A percentile compares a stretch with the other conserved stretches of the same genome.
Conservation (phyloP, 1,140 invertebrate species). For the Aphaenogaster rudis region DNA sequence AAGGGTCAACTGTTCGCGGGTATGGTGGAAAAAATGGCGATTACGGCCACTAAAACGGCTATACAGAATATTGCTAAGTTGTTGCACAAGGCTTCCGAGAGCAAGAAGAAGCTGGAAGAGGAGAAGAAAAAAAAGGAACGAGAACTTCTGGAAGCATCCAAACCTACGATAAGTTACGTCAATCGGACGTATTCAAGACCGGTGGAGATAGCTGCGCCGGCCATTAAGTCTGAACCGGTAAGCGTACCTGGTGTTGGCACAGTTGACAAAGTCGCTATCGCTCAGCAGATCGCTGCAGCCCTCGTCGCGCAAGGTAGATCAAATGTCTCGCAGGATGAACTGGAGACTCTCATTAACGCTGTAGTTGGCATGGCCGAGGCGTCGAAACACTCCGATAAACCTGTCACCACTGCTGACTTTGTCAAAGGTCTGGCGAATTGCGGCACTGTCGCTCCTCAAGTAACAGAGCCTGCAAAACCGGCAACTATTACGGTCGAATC, state of each 20-base stretch:
- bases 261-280: slow-evolving; percentile 91
- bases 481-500: not conserved
- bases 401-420: slow-evolving; percentile 87
- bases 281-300: slow-evolving; percentile 92
- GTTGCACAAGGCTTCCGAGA: slow-evolving; percentile 89
- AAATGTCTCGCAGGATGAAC: slow-evolving; percentile 91
- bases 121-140: slow-evolving; percentile 82
- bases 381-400: slow-evolving; percentile 87
- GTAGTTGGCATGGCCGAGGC: slow-evolving; percentile 90
- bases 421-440: slow-evolving; percentile 84
- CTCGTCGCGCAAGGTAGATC: slow-evolving; percentile 92
- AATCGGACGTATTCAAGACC: slow-evolving; percentile 77
- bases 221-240: slow-evolving; percentile 85
- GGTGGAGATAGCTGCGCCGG: slow-evolving; percentile 69
- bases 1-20: slow-evolving; percentile 93
- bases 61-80: slow-evolving; percentile 90
- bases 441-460: slow-evolving; percentile 50
- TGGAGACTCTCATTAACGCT: slow-evolving; percentile 92
- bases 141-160: slow-evolving; percentile 78
- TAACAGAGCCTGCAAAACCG: slow-evolving; percentile 7
- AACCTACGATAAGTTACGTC: slow-evolving; percentile 74
- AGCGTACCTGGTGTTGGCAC: slow-evolving; percentile 90
- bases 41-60: slow-evolving; percentile 88
- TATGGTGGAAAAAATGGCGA: slow-evolving; percentile 90
- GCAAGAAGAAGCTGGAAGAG: slow-evolving; percentile 87